Evolutionary conservation across 2,113 vertebrate genomes (phyloP), one percentile per base, ranked within the genome.

Genomic region (Sorex araneus): DNA sequence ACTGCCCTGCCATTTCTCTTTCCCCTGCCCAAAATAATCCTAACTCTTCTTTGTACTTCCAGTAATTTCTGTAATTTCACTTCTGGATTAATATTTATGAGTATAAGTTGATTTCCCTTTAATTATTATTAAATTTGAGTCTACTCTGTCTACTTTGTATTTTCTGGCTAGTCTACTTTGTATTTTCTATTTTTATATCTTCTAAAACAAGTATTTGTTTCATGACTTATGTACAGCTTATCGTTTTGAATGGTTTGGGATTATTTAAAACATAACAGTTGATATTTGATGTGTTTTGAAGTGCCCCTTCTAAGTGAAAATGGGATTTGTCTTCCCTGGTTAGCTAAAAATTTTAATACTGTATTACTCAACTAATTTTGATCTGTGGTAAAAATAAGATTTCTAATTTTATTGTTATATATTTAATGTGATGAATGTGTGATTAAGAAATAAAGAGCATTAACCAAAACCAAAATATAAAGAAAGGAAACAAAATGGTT

Each of bases 131-230:
- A 91, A n/a, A 76, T 92, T 97, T 94, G 87, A 97, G 92, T 94
- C 91, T 96, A 94, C 82, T 19, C 91, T 27, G 13, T 3, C 85
- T 93, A 90, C 80, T 80, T 70, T 80, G 69, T 69, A 75, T 97
- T 95, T 96, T 89, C 84, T 95, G n/a, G 82, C 16, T 93, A 25
- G 13, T 2, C 86, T 92, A 90, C 81, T 79, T 71, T 81, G 69
- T 66, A 75, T 97, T 95, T 96, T 90, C 84, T 95, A 70, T 78
- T 93, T 91, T 92, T 89, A 89, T 75, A 9, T 85, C 40, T 97
- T 60, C 43, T 34, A 54, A 97, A 71, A 92, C 89, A 92, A 71
- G 34, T 94, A 87, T 91, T 28, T 4, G 74, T 94, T 96, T 96
- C 94, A 82, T 84, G 94, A 95, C 87, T 96, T 96, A 81, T n/a